Evolutionary conservation across 2,797 vertebrate species (phyloP).

Genomic region (Pseudomugil gertrudae): DNA sequence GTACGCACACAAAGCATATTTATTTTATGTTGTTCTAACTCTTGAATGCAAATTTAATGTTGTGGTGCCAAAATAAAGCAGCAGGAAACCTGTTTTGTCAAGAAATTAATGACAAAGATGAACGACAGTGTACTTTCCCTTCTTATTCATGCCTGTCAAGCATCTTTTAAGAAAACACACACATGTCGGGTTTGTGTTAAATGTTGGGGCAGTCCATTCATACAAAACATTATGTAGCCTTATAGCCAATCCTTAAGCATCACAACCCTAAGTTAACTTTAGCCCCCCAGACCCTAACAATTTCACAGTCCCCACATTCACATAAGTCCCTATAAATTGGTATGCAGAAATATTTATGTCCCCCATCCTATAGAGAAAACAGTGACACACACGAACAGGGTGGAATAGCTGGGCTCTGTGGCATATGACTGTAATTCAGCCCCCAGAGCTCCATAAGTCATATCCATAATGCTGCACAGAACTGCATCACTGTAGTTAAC

Average conservation of each 20-base stretch:
- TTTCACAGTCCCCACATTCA: no score
- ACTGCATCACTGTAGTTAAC: constrained; percentile 60
- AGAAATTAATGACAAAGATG: constrained; percentile 14
- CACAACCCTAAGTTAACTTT: no score
- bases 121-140: constrained; percentile 26
- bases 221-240: no score
- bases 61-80: constrained; percentile 29
- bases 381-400: constrained; percentile 15
- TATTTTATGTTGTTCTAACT: constrained; percentile 31
- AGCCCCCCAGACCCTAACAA: no score
- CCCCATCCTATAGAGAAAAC: no score
- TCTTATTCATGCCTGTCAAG: constrained; percentile 24
- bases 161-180: not conserved
- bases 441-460: constrained; percentile 65
- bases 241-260: no score
- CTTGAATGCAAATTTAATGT: constrained; percentile 33
- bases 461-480: constrained; percentile 62
- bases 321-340: no score
- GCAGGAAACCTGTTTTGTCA: constrained; percentile 18
- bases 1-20: constrained; percentile 28
- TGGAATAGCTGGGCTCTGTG: constrained; percentile 46
- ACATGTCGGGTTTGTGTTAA: no score
- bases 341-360: no score
- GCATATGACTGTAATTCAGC: constrained; percentile 63
- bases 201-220: no score